Conservation (phyloP, 2,113 vertebrate genomes). For the Struthidea cinerea region DNA sequence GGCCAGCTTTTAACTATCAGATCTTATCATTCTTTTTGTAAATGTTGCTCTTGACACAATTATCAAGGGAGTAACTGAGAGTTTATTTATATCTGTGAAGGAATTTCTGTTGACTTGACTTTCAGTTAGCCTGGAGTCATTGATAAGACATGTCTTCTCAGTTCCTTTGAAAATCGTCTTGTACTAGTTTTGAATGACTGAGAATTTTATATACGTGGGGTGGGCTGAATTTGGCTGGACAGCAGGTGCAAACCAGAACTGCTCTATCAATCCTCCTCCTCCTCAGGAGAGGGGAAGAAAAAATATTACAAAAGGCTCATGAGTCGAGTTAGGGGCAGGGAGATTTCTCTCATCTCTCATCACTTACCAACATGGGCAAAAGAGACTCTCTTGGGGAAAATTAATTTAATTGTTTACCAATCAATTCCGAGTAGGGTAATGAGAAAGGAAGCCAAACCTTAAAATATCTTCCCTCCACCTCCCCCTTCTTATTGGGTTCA, state of each 20-base stretch:
- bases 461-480: background rate
- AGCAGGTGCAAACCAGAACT: background rate
- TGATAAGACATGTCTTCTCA: background rate
- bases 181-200: background rate
- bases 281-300: background rate
- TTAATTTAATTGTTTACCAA: background rate
- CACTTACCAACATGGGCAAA: background rate
- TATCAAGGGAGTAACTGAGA: background rate
- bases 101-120: background rate
- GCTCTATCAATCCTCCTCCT: background rate
- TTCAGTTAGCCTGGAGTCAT: background rate
- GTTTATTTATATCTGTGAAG: background rate
- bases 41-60: background rate
- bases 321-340: rapidly evolving
- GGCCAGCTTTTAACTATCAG: background rate
- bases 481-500: background rate
- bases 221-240: background rate
- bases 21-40: background rate
- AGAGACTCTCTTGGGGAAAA: background rate
- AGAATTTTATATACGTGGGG: background rate
- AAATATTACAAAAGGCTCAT: background rate
- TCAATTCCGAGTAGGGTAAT: background rate
- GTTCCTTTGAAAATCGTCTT: background rate
- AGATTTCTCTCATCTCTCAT: background rate
- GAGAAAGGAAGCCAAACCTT: background rate